These are phyloP conservation scores for Labeo rohita DNA, from an alignment of 2,113 vertebrate species.

Conservation along the genomic window DNA sequence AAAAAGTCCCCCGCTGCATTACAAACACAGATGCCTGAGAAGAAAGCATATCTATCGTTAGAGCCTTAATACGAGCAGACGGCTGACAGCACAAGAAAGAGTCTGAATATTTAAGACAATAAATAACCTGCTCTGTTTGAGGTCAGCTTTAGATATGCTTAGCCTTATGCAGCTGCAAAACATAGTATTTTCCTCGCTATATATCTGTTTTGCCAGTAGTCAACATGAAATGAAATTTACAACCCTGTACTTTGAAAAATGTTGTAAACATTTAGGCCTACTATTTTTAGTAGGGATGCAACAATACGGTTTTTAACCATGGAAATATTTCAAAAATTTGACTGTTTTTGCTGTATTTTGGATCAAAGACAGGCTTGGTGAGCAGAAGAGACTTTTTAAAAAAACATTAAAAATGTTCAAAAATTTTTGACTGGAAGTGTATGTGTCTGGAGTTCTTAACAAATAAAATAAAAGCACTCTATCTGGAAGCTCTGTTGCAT, in stretches of 20 bases:
- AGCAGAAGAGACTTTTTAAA: too few relatives aligned
- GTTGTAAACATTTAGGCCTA: too few relatives aligned
- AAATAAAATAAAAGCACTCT: background rate
- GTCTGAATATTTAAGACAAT: constrained; percentile 38
- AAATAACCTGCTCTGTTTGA: constrained; percentile 19
- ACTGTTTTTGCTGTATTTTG: too few relatives aligned
- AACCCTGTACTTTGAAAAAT: background rate
- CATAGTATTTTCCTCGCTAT: background rate
- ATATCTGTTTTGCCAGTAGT: background rate
- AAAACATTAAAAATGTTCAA: too few relatives aligned
- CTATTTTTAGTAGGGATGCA: background rate
- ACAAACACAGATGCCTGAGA: constrained; percentile 44
- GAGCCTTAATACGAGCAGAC: constrained; percentile 22
- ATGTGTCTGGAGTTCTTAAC: background rate
- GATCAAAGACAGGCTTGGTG: too few relatives aligned
- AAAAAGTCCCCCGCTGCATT: constrained; percentile 56
- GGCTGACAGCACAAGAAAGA: constrained; percentile 34
- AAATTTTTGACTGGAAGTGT: too few relatives aligned
- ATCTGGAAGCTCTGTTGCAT: background rate
- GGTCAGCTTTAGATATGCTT: background rate
- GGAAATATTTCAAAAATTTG: too few relatives aligned
- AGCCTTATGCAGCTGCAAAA: constrained; percentile 20
- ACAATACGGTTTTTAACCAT: too few relatives aligned
- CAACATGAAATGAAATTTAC: background rate
- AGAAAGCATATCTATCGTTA: constrained; percentile 41